phyloP scores from a whole-genome alignment of 2,113 vertebrate species.

The Geothlypis trichas region DNA sequence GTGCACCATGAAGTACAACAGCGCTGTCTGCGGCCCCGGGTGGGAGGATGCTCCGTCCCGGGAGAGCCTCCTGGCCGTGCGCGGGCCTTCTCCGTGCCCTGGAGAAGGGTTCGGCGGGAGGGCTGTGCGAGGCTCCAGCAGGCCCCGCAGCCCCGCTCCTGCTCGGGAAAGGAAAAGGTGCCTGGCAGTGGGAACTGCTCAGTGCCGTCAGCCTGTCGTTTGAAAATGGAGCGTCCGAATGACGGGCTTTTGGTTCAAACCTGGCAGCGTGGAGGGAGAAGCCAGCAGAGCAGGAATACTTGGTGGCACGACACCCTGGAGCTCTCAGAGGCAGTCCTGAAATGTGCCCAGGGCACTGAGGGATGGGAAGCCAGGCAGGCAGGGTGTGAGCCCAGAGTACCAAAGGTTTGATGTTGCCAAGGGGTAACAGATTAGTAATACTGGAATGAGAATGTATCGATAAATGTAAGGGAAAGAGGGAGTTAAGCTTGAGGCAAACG shows the following conservation, averaged over 20 bases:
- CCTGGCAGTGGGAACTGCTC: background rate
- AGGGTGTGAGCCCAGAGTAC: too few relatives aligned
- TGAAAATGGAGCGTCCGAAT: rapidly evolving
- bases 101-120: rapidly evolving
- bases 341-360: background rate
- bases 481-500: background rate
- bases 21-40: rapidly evolving
- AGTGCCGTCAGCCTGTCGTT: rapidly evolving
- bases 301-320: rapidly evolving
- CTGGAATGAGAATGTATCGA: background rate
- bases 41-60: rapidly evolving
- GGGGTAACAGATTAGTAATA: background rate
- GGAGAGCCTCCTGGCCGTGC: background rate
- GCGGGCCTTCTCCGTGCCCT: rapidly evolving
- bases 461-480: background rate
- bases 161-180: background rate
- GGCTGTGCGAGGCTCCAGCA: rapidly evolving
- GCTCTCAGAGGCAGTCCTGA: rapidly evolving
- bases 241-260: background rate
- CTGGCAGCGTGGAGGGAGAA: background rate
- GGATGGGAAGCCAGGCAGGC: background rate
- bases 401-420: background rate
- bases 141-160: background rate
- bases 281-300: rapidly evolving
- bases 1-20: rapidly evolving